Base-by-base conservation (phyloP, 2,113 vertebrate genomes). In the Hippolais icterina region DNA sequence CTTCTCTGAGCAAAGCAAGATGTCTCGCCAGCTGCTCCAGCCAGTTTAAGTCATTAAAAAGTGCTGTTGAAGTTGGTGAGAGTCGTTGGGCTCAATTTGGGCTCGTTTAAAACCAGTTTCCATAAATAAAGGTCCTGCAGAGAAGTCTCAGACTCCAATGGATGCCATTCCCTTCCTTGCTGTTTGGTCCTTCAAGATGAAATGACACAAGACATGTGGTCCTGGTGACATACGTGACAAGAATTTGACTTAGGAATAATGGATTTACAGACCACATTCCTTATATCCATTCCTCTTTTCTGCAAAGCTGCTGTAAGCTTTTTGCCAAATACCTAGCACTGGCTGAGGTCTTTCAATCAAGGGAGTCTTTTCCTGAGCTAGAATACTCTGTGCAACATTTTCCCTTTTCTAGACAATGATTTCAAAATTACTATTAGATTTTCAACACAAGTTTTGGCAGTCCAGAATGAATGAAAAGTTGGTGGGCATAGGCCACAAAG, bases 11-110 rank as follows among this genome's bases (percentile, higher is more conserved):
- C 6, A 1, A 35, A 56, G 33, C 66, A 83, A 88, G 85, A 77
- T 95, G 75, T 74, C 46, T 88, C 68, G 3, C 88, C 94, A 94
- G 90, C 75, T 93, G 88, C 66, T 94, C 23, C 28, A 90, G 63
- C 15, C 75, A 83, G 53, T 92, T 88, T 57, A 79, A 90, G 71
- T 88, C 59, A 90, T 86, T 94, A 90, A 95, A 80, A 94, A 83
- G n/a, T 86, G 71, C 35, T 92, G 7, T 4, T 65, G 53, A 92
- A 86, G 50, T 86, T 92, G 75, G 47, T 1, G 0, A 76, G 35
- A 79, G 78, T 53, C 41, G 11, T 57, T 95, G 11, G 22, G 31
- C 72, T 88, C 63, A 93, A 75, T 83, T 12, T 93, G 70, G 82
- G n/a, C 49, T 93, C 12, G 1, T 88, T 87, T 95, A 93, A 90